A percentile compares a stretch with the other conserved stretches of the same genome.
phyloP scores from a whole-genome alignment of 2,888 invertebrate genomes.

The Nycteola revayana region DNA sequence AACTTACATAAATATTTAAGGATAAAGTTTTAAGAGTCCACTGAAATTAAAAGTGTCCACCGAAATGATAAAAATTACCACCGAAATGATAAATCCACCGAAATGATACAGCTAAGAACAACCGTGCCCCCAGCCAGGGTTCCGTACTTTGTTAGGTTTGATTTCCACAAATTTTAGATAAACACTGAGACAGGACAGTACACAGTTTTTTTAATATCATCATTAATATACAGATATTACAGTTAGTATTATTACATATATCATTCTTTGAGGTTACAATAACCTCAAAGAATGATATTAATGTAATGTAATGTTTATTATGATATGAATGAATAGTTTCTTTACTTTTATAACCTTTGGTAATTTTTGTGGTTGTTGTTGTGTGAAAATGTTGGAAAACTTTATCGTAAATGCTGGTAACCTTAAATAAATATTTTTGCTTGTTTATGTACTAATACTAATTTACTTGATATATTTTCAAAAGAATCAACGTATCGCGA shows the following conservation, averaged over 20 bases:
- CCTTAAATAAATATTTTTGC: background rate
- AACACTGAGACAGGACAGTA: conserved; percentile 2
- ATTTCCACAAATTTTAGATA: conserved; percentile 3
- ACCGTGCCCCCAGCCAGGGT: conserved; percentile 1
- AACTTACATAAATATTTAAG: conserved; percentile 5
- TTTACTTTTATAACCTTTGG: background rate
- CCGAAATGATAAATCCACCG: conserved; percentile 3
- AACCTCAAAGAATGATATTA: background rate
- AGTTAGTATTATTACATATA: conserved; percentile 1
- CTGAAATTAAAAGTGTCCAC: conserved; percentile 3
- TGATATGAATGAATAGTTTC: background rate
- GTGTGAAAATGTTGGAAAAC: conserved; percentile 1
- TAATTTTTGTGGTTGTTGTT: background rate
- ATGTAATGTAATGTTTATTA: conserved; percentile 1
- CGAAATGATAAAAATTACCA: conserved; percentile 2
- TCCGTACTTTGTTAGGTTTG: conserved; percentile 2
- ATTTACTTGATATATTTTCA: background rate
- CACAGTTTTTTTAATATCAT: conserved; percentile 1
- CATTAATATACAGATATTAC: conserved; percentile 1
- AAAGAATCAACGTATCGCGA: background rate
- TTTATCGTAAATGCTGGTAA: background rate
- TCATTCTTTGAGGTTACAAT: conserved; percentile 1
- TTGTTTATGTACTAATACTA: background rate
- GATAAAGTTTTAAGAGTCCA: conserved; percentile 2
- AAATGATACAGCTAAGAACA: conserved; percentile 1